Evolutionary conservation across 2,797 vertebrate genomes (phyloP).

Genomic region (Lutjanus campechanus): DNA sequence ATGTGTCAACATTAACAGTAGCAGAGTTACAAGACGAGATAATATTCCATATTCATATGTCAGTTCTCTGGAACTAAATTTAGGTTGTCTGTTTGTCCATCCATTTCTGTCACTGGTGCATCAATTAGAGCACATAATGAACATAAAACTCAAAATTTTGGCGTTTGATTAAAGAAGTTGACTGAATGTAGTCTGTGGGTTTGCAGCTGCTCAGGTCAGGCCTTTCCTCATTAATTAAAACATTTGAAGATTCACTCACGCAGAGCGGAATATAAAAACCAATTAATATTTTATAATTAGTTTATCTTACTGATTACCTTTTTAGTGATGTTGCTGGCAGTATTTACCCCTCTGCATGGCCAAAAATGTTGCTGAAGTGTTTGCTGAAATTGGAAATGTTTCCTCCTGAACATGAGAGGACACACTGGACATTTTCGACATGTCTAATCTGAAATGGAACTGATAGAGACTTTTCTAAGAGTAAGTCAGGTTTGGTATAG

Average conservation of each 20-base stretch:
- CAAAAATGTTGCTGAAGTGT: neutral
- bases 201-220: slow-evolving; percentile 3
- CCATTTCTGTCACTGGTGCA: neutral
- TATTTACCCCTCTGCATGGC: neutral
- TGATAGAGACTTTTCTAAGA: slow-evolving; percentile 4
- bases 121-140: neutral
- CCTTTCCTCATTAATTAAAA: slow-evolving; percentile 1
- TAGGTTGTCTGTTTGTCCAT: neutral
- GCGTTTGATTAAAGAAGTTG: neutral
- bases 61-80: neutral
- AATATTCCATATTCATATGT: neutral
- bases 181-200: neutral
- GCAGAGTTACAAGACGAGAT: neutral
- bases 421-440: neutral
- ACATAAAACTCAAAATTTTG: neutral
- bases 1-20: neutral
- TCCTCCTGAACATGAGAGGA: neutral
- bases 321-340: neutral
- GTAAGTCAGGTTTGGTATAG: neutral
- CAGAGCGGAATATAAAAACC: neutral
- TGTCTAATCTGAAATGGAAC: neutral
- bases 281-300: slow-evolving; percentile 2
- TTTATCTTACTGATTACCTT: neutral
- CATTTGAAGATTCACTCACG: neutral
- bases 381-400: neutral